Conservation (phyloP, 2,113 vertebrate species). For the Serilophus lunatus region DNA sequence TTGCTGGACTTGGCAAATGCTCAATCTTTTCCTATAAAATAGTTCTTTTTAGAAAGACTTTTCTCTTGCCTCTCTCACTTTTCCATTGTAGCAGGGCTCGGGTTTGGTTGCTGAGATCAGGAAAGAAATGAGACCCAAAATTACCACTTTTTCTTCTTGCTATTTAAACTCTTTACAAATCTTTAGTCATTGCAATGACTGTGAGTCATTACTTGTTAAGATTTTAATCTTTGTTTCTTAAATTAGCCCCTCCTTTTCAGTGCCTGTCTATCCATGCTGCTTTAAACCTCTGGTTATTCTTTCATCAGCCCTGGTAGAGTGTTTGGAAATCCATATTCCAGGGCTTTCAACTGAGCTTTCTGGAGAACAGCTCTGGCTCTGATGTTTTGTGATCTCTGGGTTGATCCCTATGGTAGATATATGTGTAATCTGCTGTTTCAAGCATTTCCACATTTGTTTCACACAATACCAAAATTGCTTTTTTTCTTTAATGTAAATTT, state of each 20-base stretch:
- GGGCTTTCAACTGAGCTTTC: background rate
- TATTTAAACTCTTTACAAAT: background rate
- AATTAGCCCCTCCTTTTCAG: background rate
- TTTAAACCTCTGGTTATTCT: background rate
- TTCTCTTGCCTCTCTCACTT: background rate
- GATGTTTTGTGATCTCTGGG: background rate
- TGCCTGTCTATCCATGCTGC: background rate
- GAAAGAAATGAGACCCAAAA: background rate
- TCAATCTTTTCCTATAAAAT: background rate
- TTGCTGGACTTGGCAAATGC: background rate
- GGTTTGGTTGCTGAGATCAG: background rate
- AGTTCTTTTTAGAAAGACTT: background rate
- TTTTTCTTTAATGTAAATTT: background rate
- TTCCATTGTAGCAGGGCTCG: background rate
- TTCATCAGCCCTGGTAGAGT: background rate
- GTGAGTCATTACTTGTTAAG: background rate
- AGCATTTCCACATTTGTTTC: background rate
- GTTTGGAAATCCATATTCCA: rapidly evolving
- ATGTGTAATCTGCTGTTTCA: background rate
- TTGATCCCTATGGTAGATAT: background rate
- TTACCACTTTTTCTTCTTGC: background rate
- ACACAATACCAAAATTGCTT: background rate
- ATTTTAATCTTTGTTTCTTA: background rate
- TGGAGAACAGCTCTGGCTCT: background rate
- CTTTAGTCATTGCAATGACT: background rate